Evolutionary conservation across 2,797 vertebrate species (phyloP), one percentile per base, ranked within the genome.

Genomic region (Tiaroga cobitis): DNA sequence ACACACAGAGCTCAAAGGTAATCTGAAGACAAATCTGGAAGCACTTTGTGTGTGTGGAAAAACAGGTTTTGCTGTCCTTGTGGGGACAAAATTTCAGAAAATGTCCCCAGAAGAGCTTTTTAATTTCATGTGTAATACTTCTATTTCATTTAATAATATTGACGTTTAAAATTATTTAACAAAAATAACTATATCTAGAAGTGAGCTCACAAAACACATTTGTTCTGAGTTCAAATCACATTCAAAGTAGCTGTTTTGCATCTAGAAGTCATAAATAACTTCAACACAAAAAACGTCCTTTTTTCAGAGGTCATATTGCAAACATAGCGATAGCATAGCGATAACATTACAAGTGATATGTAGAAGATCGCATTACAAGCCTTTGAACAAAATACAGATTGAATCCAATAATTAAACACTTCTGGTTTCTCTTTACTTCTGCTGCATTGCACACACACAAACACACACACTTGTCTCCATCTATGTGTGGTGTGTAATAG

Each of bases 381-480:
- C 34, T 24, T 16, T 65, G 29, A 75, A 82, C 56, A 29, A 29
- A 56, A 72, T 29, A 39, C 67, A 61, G 54, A 29, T 29, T 69
- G 11, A 82, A 61, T 79, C 26, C 2, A 8, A 80, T 80, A 73
- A 85, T 85, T 65, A 65, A 73, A 85, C 54, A 74, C 76, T 85
- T 74, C 24, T 74, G 43, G 68, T 54, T 65, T 73, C 54, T n/a
- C 15, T 73, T 80, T 74, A 65, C 68, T 74, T 73, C 21, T 88
- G 87, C 81, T 83, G 61, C 73, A 87, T 72, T 81, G 69, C 86
- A 76, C 88, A 90, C 90, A 81, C 84, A 24, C 18, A 19, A 75
- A 34, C 74, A 49, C 18, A 80, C 32, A 56, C 83, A 56, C 29
- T 67, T 8, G 10, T 19, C 51, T 65, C 29, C 46, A 29, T 82